Evolutionary conservation across 2,113 vertebrate genomes (phyloP), one percentile per base, ranked within the genome.

Genomic region (Aleadryas rufinucha): DNA sequence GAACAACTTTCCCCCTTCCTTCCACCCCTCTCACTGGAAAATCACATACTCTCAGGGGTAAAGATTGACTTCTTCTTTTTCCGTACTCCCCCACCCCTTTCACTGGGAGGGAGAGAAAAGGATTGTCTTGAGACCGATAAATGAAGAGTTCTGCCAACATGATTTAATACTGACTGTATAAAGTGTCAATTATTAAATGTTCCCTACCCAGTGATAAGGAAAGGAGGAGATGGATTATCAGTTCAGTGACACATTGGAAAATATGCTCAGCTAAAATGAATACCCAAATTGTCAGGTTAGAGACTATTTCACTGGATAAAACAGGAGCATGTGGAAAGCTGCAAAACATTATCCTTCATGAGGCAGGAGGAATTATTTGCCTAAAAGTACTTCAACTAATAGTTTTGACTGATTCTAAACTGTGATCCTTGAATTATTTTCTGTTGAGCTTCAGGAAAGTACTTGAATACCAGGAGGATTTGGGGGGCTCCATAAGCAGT

Each of bases 111-210:
- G 45, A 59, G 28, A 71, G 64, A 93, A 83, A 89, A 71, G n/a
- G 33, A 95, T 92, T 87, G 61, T 91, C 70, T 90, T 61, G 39
- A 96, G 53, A 84, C 49, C 68, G 75, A 79, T 90, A 94, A 96
- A 94, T 92, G 93, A 96, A 89, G 79, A 76, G n/a, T 93, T 75
- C 94, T 97, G 94, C 82, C 92, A 97, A 92, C 96, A 96, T 96
- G 88, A 98, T 97, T 98, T 97, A 97, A 94, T 97, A 88, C 59
- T 75, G 57, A 72, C 85, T 9, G 13, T 96, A 84, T 84, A 90
- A 98, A 95, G 54, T 96, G 96, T 95, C 95, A 95, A 92, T 97
- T 98, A 97, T 96, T 95, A 97, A 97, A 95, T 97, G 85, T 90
- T 98, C 86, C 89, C 74, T 95, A 95, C 28, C 45, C 41, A 30